Percentiles rank a stretch among this genome's conserved stretches.
Conservation (phyloP, 64 coral and sea anemone species). For the Platygyra sinensis region DNA sequence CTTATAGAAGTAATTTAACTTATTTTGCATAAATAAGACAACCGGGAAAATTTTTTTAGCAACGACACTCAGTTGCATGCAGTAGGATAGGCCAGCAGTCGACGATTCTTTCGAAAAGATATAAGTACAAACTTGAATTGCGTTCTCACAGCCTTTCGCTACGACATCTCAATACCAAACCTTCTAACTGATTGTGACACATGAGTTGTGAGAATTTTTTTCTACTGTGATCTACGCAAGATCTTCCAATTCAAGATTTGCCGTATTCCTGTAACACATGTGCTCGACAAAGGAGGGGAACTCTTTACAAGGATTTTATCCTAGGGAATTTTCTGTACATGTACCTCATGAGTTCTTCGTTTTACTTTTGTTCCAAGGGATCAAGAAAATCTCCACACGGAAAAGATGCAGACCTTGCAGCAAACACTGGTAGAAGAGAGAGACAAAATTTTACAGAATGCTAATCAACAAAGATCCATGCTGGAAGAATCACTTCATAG, state of each 20-base stretch:
- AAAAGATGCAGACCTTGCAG: conserved; percentile 85
- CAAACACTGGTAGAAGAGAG: conserved; percentile 74
- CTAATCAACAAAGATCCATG: conserved; percentile 75
- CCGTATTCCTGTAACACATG: not conserved
- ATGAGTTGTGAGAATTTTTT: too few relatives aligned
- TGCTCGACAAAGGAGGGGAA: not conserved
- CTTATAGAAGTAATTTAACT: not conserved
- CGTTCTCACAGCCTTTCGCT: too few relatives aligned
- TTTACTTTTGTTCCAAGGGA: conserved; percentile 49
- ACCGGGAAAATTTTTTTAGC: too few relatives aligned
- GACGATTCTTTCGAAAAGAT: too few relatives aligned
- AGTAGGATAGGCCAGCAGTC: too few relatives aligned
- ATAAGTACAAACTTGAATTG: too few relatives aligned
- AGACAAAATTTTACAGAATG: conserved; percentile 74
- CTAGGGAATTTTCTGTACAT: not conserved
- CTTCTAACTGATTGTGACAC: too few relatives aligned
- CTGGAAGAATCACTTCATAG: conserved; percentile 83
- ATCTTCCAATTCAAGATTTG: too few relatives aligned
- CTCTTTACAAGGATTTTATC: too few relatives aligned
- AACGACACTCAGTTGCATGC: too few relatives aligned
- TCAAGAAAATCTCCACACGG: conserved; percentile 58
- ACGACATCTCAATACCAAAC: too few relatives aligned
- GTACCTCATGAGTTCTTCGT: not conserved
- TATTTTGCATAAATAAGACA: not conserved
- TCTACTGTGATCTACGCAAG: too few relatives aligned